Base-by-base conservation (phyloP, 2,888 invertebrate species). In the Leucoma salicis region DNA sequence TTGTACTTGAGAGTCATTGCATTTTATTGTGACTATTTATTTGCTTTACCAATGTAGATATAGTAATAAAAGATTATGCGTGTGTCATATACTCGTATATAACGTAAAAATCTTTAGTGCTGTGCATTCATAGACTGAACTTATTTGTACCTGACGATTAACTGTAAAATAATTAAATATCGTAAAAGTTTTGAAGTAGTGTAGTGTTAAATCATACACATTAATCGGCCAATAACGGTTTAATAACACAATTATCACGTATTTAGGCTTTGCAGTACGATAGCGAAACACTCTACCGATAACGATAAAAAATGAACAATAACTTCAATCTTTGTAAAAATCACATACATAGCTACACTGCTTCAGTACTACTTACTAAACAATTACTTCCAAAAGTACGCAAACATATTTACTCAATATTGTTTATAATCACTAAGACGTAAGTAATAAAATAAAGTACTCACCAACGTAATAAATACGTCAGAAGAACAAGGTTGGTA, bases 401-500 rank as follows among this genome's bases (percentile, higher is more conserved):
- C n/a, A 27, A 27, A n/a, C 8, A 27, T 27, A 10, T 27, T 21
- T 11, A 27, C 27, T 28, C 18, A 21, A 16, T 36, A 15, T 16
- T 15, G 14, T 32, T 2, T 33, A 25, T 25, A n/a, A n/a, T n/a
- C n/a, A n/a, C n/a, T n/a, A n/a, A n/a, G n/a, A 38, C 31, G 1
- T n/a, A 39, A 13, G 16, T 11, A 42, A 43, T 49, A 49, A 54
- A 52, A 39, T 35, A 42, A 50, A 53, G 34, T 49, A 82, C 88
- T 87, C 49, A 89, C 88, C 86, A 84, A 57, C 32, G 76, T 69
- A 51, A 88, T 81, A 39, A 84, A 72, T 45, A 84, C 81, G 61
- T 89, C 89, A 24, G 90, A 78, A n/a, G 90, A 89, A 57, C 85
- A 85, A 16, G 92, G 91, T 68, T 94, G 93, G 53, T 92, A 92